Conservation (phyloP, 2,888 invertebrate species). For the Hydroisotoma schaefferi region DNA sequence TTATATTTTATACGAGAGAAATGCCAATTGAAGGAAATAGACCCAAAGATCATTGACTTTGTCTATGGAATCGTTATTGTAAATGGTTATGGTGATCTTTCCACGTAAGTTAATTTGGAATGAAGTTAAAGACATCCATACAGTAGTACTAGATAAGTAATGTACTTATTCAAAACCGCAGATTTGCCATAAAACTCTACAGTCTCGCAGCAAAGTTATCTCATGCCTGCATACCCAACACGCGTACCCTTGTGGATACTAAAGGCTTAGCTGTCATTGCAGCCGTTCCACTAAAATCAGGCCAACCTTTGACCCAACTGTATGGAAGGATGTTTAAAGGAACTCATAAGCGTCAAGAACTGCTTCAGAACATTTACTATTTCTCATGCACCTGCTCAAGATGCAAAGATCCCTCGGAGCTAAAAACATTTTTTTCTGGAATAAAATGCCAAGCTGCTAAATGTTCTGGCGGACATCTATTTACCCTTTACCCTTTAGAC, state of each 20-base stretch:
- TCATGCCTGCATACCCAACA: conserved; percentile 29
- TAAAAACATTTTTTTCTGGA: conserved; percentile 17
- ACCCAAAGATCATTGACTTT: conserved; percentile 20
- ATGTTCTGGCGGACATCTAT: conserved; percentile 20
- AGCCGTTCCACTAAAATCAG: conserved; percentile 16
- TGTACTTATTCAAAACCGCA: background rate
- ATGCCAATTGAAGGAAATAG: conserved; percentile 20
- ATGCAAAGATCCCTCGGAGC: conserved; percentile 25
- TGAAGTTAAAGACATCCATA: background rate
- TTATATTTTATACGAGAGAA: conserved; percentile 22
- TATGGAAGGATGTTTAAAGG: conserved; percentile 30
- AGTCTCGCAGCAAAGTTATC: conserved; percentile 26
- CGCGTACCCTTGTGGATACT: conserved; percentile 15
- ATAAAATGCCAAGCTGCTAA: conserved; percentile 18
- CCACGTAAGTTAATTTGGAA: conserved; percentile 16
- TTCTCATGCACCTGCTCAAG: conserved; percentile 24
- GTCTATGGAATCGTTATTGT: conserved; percentile 26
- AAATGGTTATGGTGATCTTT: conserved; percentile 26
- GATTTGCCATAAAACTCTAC: conserved; percentile 26
- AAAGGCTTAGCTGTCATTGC: conserved; percentile 22
- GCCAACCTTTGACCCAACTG: conserved; percentile 27
- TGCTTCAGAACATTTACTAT: conserved; percentile 25
- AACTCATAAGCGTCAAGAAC: conserved; percentile 23
- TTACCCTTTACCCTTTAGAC: conserved; percentile 18
- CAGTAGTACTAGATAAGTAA: background rate